Evolutionary conservation across 2,888 invertebrate genomes (phyloP).

Genomic region (Eumerus sabulonum): DNA sequence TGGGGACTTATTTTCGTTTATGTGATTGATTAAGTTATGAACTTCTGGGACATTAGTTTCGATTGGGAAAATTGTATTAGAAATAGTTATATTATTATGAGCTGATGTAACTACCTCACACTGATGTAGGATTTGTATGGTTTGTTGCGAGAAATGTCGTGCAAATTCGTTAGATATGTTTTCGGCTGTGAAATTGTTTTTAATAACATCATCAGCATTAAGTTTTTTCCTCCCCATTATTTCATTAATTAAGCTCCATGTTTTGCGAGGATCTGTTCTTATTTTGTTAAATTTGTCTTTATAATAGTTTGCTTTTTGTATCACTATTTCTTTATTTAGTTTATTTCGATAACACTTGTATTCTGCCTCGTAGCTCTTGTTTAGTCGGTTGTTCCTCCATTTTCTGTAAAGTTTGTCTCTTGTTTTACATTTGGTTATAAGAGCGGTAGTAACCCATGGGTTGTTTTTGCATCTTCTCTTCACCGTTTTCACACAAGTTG

Average conservation of each 20-base stretch:
- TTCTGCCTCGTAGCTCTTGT: neutral
- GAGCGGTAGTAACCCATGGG: slow-evolving; percentile 6
- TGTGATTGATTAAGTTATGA: too few relatives aligned
- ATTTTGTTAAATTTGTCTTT: neutral
- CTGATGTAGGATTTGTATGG: too few relatives aligned
- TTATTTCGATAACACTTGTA: slow-evolving; percentile 8
- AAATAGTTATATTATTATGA: neutral
- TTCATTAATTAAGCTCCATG: too few relatives aligned
- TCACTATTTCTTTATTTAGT: slow-evolving; percentile 9
- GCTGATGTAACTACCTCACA: neutral
- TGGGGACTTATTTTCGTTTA: too few relatives aligned
- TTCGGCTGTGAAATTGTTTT: neutral
- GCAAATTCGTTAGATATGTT: too few relatives aligned
- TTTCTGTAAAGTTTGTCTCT: neutral
- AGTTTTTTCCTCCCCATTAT: slow-evolving; percentile 1
- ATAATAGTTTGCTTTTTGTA: neutral
- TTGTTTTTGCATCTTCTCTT: slow-evolving; percentile 1
- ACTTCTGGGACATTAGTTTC: too few relatives aligned
- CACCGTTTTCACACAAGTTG: too few relatives aligned
- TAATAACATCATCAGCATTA: slow-evolving; percentile 10
- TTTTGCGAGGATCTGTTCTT: slow-evolving; percentile 11
- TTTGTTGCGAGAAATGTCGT: too few relatives aligned
- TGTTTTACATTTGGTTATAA: neutral
- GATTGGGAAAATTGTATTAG: neutral
- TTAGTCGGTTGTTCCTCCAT: neutral